Base-by-base conservation (phyloP, 2,113 vertebrate species). In the Todiramphus saurophagus region DNA sequence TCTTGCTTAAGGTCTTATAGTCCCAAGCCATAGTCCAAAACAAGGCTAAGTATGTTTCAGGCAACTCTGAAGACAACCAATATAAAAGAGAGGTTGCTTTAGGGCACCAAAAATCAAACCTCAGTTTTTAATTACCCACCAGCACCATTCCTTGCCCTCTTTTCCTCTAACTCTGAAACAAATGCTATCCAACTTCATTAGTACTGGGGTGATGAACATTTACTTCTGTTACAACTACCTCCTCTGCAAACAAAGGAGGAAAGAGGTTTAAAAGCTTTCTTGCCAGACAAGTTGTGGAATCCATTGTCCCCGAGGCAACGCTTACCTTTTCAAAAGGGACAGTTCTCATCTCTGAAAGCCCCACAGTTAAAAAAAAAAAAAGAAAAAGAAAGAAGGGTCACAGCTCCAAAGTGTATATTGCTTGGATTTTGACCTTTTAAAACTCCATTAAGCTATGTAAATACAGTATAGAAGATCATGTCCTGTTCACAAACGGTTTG, bases 361-460 rank as follows among this genome's bases (percentile, higher is more conserved):
- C 35, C 43, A 51, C 51, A 81, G 37, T 76, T 18, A 31, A 93
- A 92, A 91, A 56, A 39, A 35, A 33, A 28, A 92, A 81, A 48
- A 48, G 15, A 46, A 25, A 51, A 24, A 51, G 35, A 37, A 62
- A 62, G 35, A 62, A 62, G 16, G n/a, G 89, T 97, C 93, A 83
- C 74, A 96, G 84, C 67, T 97, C 35, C 83, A 72, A 94, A 97
- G 95, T 56, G 79, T 94, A 90, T 87, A 56, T 77, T 92, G 60
- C 86, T 96, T 91, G 63, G 79, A 95, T 95, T 96, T 79, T 98
- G 96, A 97, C 97, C 98, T 98, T 98, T 98, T 75, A 95, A 97
- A 98, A 97, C 96, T 94, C 95, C 85, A 98, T 98, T 98, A 97
- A 98, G 90, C 96, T 98, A 94, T 97, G 96, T 97, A 98, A 98